phyloP scores from a whole-genome alignment of 2,888 invertebrate species.

The Mesoligia furuncula region DNA sequence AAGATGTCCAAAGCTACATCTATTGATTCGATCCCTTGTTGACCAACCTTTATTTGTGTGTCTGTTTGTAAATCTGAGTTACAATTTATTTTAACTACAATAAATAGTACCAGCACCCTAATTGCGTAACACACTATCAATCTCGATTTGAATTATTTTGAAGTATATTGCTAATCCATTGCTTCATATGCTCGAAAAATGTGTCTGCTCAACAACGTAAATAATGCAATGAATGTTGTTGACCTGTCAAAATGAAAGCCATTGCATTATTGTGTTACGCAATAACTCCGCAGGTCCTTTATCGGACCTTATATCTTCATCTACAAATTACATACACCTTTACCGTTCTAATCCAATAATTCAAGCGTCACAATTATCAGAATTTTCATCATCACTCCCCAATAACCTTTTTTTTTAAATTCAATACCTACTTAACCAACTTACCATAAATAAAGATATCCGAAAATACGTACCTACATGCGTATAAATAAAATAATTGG shows the following conservation, averaged over 20 bases:
- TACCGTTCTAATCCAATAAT: not conserved
- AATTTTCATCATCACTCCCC: too few species aligned
- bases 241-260: too few species aligned
- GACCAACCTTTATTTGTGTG: not conserved
- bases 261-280: too few species aligned
- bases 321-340: not conserved
- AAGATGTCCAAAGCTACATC: not conserved
- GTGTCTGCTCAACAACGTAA: too few species aligned
- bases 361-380: not conserved
- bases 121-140: too few species aligned
- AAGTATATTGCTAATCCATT: too few species aligned
- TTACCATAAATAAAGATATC: not conserved
- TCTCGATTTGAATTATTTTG: too few species aligned
- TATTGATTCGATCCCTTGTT: slow-evolving; percentile 10
- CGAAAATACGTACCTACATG: not conserved
- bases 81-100: not conserved
- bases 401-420: not conserved
- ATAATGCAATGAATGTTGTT: too few species aligned
- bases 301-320: not conserved
- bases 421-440: too few species aligned
- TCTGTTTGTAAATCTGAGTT: not conserved
- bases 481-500: too few species aligned
- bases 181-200: too few species aligned
- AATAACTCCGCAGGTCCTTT: too few species aligned
- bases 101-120: not conserved